Evolutionary conservation across 2,888 invertebrate genomes (phyloP), one percentile per base, ranked within the genome.

Genomic region (Sarcophaga caerulescens): DNA sequence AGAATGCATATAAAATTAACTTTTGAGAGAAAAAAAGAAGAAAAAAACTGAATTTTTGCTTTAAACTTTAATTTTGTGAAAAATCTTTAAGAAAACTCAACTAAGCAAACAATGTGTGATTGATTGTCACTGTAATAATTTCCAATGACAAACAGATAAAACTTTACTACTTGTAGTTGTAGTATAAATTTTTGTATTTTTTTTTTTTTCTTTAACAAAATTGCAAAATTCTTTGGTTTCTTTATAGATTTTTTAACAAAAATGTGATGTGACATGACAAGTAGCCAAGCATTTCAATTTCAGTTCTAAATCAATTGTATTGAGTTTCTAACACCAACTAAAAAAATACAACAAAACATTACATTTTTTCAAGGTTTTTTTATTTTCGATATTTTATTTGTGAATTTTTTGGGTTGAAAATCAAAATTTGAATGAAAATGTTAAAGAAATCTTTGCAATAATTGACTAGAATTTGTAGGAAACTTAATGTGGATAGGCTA

Each of bases 241-340:
- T 57, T 77, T 60, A 47, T 47, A 21, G 6, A 68, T 66, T 77
- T 69, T 71, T 52, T 25, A 44, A 83, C 76, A 66, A 66, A 70
- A 68, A 74, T 79, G 68, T 77, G 77, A 83, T 78, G 73, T 83
- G 85, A 81, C 83, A 85, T 86, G 81, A 86, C 83, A 86, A 84
- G 81, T 84, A 78, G 86, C 81, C 81, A 35, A 84, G 73, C 78
- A 84, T 81, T 86, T 85, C 63, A 74, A 77, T 76, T 80, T 77
- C 73, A 74, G 68, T 69, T 74, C 44, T 63, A 75, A 59, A 69
- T 52, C 69, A 79, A 63, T 68, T 68, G 62, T 35, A 45, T 23
- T 63, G 63, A 14, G 5, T 63, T 66, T 35, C 10, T 44, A 3
- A 44, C 73, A 73, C 19, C 75, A 2, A 23, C 12, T n/a, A n/a